Conservation (phyloP, 2,113 vertebrate species). For the Furnarius figulus region DNA sequence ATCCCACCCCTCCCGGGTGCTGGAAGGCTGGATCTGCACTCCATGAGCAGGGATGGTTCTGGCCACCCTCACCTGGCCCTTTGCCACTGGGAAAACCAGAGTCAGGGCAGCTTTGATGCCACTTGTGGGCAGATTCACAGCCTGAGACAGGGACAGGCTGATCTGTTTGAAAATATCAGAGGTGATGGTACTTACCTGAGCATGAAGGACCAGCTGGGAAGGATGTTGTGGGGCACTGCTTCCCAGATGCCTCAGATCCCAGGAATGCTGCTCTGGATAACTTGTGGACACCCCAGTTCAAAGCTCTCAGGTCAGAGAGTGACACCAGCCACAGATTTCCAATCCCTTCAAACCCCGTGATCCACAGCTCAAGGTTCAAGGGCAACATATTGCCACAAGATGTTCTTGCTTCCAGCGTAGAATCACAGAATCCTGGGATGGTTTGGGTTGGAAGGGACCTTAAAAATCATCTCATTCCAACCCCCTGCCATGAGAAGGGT, state of each 20-base stretch:
- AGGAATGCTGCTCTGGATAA: background rate
- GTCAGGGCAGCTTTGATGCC: background rate
- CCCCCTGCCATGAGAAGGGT: background rate
- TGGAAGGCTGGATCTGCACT: background rate
- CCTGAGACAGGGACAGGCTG: background rate
- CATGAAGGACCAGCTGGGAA: background rate
- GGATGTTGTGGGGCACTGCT: background rate
- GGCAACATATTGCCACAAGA: background rate
- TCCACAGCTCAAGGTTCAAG: background rate
- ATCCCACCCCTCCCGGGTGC: rapidly evolving
- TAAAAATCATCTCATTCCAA: background rate
- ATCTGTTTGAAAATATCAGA: background rate
- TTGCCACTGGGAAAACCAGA: background rate
- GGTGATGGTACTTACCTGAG: background rate
- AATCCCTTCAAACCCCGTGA: background rate
- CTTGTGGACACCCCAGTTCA: background rate
- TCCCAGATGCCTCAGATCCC: background rate
- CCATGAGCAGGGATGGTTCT: rapidly evolving
- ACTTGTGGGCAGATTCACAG: rapidly evolving
- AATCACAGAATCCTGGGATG: background rate
- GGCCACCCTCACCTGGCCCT: background rate
- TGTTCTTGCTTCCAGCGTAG: background rate
- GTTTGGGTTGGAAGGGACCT: background rate
- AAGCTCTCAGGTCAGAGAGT: background rate
- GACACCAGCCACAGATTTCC: background rate